Evolutionary conservation across 2,113 vertebrate genomes (phyloP).

Genomic region (Propithecus coquereli): DNA sequence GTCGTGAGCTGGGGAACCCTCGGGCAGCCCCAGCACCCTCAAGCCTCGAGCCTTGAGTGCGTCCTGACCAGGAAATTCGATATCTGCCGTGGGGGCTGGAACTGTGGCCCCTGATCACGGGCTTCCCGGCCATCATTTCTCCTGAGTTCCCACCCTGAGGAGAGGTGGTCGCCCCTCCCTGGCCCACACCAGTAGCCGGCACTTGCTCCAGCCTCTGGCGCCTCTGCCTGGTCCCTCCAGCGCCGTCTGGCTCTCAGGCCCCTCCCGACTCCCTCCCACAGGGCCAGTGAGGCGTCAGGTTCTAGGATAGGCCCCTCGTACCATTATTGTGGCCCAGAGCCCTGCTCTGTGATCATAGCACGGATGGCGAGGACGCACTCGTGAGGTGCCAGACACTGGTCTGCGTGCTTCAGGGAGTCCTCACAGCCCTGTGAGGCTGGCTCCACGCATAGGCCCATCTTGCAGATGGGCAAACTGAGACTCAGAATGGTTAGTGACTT

Average conservation of each 20-base stretch:
- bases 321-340: fast-evolving
- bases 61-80: neutral
- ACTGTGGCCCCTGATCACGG: neutral
- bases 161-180: neutral
- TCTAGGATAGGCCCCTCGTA: neutral
- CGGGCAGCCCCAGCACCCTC: neutral
- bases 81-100: neutral
- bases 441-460: neutral
- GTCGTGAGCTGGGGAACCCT: neutral
- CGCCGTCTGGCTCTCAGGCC: neutral
- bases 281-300: neutral
- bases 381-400: neutral
- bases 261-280: neutral
- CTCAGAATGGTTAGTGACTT: neutral
- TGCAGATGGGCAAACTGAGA: neutral
- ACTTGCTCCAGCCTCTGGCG: neutral
- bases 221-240: too few species aligned
- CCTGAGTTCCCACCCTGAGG: neutral
- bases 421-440: neutral
- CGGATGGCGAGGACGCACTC: neutral
- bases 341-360: neutral
- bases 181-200: neutral
- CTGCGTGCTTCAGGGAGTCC: neutral
- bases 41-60: neutral
- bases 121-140: neutral